Base-by-base conservation (phyloP, 2,797 vertebrate genomes). In the Pteronotus mesoamericanus region DNA sequence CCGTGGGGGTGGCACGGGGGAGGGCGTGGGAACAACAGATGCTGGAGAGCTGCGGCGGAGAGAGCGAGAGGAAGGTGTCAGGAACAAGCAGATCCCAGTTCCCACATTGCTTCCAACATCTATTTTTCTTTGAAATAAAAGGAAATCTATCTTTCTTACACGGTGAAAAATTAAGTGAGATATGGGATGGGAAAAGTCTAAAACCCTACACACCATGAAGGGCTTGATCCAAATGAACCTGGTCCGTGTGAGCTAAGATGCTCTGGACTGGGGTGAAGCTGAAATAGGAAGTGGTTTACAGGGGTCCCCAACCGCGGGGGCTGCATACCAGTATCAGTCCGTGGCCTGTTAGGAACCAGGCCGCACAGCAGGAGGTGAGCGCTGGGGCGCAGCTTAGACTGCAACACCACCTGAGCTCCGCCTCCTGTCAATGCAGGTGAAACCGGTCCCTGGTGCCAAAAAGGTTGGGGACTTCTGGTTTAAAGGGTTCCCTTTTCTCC, bases 111-210 rank as follows among this genome's bases (percentile, higher is more conserved):
- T 86, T 75, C 39, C 53, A 42, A 64, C 66, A 39, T 71, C 46
- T 21, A 26, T 37, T 80, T 75, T 94, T 87, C 57, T 94, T 59
- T 26, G 68, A 72, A 44, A 64, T n/a, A 3, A 51, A 86, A 69
- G 66, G 71, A 94, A 66, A 51, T 10, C 6, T 37, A 32, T 32
- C 85, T 64, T 69, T 21, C 51, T 68, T 44, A 53, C 21, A 39
- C n/a, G 18, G 44, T 29, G 18, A 42, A 77, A 64, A 61, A 95
- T 26, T 86, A 59, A 92, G 55, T 37, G 74, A 61, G 22, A 37
- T 10, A 15, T 1, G 7, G 8, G 4, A 46, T 61, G 37, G 19
- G 71, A 26, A 69, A 68, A 89, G 6, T 32, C 7, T 61, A 59
- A 74, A 83, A 21, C 8, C n/a, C 39, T 64, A 2, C 37, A 10